A percentile compares a stretch with the other conserved stretches of the same genome.
phyloP scores from a whole-genome alignment of 2,113 vertebrate species.

The Nannospalax galili region DNA sequence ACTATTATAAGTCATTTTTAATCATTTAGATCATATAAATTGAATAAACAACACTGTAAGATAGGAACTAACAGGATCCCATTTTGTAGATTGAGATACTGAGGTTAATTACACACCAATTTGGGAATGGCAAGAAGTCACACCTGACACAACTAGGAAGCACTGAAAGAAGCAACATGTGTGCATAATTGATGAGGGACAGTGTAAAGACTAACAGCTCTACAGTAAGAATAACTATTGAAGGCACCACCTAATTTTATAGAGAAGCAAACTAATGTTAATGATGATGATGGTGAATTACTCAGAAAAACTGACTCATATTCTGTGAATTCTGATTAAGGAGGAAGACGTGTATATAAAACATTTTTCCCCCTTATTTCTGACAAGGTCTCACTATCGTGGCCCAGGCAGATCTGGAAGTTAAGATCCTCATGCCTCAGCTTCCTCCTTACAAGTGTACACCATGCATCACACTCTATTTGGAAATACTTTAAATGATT shows the following conservation, averaged over 20 bases:
- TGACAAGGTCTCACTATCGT: background rate
- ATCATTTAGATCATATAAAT: background rate
- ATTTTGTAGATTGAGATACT: background rate
- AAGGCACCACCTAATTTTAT: slow-evolving; percentile 12
- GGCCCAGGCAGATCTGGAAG: background rate
- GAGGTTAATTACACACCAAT: background rate
- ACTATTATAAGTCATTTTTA: slow-evolving; percentile 21
- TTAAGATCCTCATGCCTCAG: background rate
- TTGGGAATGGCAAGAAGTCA: background rate
- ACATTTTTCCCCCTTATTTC: background rate
- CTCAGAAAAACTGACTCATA: slow-evolving; percentile 9
- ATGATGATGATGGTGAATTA: background rate
- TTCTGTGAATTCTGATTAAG: slow-evolving; percentile 18
- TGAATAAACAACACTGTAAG: background rate
- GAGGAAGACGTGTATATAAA: background rate
- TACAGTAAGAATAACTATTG: background rate
- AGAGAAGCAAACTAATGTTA: slow-evolving; percentile 7
- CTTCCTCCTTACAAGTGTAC: background rate
- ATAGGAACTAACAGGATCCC: background rate
- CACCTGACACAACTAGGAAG: background rate
- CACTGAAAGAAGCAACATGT: background rate
- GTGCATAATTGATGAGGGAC: background rate
- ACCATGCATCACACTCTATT: background rate
- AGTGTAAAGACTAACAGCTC: background rate
- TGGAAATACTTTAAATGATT: background rate